Base-by-base conservation (phyloP, 2,888 invertebrate genomes). In the Masnerella sp. region DNA sequence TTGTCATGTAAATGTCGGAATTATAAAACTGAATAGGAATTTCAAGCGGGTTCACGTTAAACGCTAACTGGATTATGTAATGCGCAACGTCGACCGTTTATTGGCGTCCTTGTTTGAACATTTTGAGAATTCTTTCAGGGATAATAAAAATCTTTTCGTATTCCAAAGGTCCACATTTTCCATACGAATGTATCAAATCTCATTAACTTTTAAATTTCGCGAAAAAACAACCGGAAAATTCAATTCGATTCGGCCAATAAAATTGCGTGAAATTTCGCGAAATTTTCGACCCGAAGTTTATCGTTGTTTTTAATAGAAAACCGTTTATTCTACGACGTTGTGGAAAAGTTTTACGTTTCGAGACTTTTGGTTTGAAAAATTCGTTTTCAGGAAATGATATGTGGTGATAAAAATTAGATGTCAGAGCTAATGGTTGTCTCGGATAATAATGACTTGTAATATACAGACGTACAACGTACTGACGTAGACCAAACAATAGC, bases 1-100 rank as follows among this genome's bases (percentile, higher is more conserved):
- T 64, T 52, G 52, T 64, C 52, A 64, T 64, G 52, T 64, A 64
- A 64, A 64, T 64, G 34, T 43, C 14, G 43, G 52, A 64, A 52
- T 64, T 64, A 64, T 40, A 52, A 52, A 64, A 52, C 28, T 34
- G 64, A 64, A 52, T 43, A 25, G 52, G 11, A 45, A 36, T 64
- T 52, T 52, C 15, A 43, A 64, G 42, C 22, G 28, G 18, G 43
- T 34, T 32, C 1, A 52, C 52, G 52, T 43, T 64, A 43, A 64
- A 52, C 12, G 45, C 52, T 36, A 52, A 43, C 52, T 34, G 36
- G 12, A 52, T 62, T 51, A 45, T 43, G 17, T 34, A 25, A 52
- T 36, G 43, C 14, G 18, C 38, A 47, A 47, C 22, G 25, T 11
- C 20, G 5, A 28, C 28, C 38, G n/a, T n/a, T 22, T 62, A 51